These are phyloP conservation scores for Rhinoderma darwinii DNA, from an alignment of 2,113 vertebrate species.

Conservation along the genomic window DNA sequence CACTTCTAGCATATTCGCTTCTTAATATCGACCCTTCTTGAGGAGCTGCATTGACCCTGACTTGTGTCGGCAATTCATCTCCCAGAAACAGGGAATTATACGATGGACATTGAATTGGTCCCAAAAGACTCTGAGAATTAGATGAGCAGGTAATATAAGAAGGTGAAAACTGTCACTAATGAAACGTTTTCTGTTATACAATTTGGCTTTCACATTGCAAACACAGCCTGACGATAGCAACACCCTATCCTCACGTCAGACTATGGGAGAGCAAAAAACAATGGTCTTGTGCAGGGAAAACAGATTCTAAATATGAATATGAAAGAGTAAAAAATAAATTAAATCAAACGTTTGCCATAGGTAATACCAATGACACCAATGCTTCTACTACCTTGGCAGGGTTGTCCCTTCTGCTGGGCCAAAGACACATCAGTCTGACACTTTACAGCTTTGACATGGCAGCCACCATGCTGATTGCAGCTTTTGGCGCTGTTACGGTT, in stretches of 20 bases:
- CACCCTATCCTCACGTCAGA: neutral
- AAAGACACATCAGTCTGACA: neutral
- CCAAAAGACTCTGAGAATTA: constrained; percentile 14
- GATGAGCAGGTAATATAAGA: constrained; percentile 26
- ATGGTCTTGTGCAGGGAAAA: too few species aligned
- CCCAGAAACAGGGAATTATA: constrained; percentile 31
- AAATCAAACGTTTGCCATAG: neutral
- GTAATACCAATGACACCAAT: neutral
- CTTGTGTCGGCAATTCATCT: constrained; percentile 27
- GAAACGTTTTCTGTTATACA: neutral
- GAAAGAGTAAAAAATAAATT: neutral
- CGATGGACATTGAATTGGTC: constrained; percentile 17
- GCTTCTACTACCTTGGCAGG: neutral
- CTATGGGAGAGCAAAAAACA: too few species aligned
- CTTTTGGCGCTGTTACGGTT: neutral
- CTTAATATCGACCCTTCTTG: constrained; percentile 46
- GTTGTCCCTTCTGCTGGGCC: too few species aligned
- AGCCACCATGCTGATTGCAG: neutral
- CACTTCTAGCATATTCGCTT: constrained; percentile 38
- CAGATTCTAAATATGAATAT: neutral
- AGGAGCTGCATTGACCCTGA: constrained; percentile 34
- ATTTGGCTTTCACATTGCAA: neutral
- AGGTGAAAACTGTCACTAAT: constrained; percentile 37
- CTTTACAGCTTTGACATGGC: neutral
- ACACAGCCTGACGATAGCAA: neutral